phyloP scores from a whole-genome alignment of 2,113 vertebrate species.

The Campylorhamphus procurvoides region DNA sequence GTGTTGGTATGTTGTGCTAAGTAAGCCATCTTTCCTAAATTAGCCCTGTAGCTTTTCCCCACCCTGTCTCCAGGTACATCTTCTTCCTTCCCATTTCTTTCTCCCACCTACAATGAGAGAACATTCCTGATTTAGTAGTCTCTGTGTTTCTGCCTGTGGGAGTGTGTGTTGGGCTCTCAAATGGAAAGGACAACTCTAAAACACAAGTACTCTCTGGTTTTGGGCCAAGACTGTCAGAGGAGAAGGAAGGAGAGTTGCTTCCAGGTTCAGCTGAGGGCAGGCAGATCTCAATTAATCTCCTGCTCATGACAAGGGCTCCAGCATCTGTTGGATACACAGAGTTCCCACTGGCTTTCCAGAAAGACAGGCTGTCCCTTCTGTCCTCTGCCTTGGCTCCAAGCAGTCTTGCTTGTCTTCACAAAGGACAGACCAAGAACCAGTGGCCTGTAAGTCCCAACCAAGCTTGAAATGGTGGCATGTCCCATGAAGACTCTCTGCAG shows the following conservation, averaged over 20 bases:
- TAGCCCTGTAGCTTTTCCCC: slow-evolving; percentile 19
- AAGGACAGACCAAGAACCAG: neutral
- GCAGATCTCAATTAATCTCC: neutral
- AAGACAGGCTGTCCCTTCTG: neutral
- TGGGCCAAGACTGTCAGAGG: neutral
- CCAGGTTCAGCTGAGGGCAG: neutral
- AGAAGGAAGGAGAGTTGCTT: neutral
- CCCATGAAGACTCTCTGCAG: neutral
- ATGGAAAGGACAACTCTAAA: slow-evolving; percentile 2
- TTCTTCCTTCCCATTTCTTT: slow-evolving; percentile 57
- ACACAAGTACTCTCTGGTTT: neutral
- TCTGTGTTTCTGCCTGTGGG: slow-evolving; percentile 14
- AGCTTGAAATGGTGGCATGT: no score
- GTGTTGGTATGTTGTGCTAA: slow-evolving; percentile 17
- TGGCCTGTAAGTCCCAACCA: neutral
- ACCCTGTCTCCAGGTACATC: slow-evolving; percentile 55
- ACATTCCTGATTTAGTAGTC: slow-evolving; percentile 46
- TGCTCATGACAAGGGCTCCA: neutral
- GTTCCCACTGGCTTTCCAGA: neutral
- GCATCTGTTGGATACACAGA: neutral
- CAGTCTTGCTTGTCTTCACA: neutral
- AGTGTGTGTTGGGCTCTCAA: slow-evolving; percentile 29
- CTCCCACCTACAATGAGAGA: slow-evolving; percentile 46
- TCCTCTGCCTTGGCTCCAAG: neutral
- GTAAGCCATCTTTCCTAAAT: slow-evolving; percentile 44